A percentile compares a stretch with the other conserved stretches of the same genome.
Conservation (phyloP, 2,113 vertebrate species). For the Gobiocypris rarus region DNA sequence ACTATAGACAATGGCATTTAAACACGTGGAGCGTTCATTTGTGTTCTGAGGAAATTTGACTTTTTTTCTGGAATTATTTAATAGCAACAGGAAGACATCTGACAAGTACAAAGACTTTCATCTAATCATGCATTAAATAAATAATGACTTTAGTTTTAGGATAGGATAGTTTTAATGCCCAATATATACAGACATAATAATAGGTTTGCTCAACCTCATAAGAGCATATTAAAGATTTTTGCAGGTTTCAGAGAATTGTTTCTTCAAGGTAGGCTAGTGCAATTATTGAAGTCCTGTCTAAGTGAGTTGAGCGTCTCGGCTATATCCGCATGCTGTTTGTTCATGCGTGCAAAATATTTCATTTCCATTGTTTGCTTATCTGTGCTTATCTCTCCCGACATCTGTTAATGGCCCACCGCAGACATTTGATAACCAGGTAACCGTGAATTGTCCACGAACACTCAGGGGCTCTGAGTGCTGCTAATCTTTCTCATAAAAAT, state of each 20-base stretch:
- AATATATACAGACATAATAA: too few relatives aligned
- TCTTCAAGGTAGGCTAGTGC: too few relatives aligned
- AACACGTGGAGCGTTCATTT: background rate
- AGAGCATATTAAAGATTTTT: background rate
- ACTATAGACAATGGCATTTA: conserved; percentile 8
- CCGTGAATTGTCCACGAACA: conserved; percentile 54
- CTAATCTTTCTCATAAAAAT: conserved; percentile 58
- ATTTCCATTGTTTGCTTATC: conserved; percentile 53
- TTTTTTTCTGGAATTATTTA: background rate
- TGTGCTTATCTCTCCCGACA: conserved; percentile 57
- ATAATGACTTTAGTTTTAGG: background rate
- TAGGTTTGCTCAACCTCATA: background rate
- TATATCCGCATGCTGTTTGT: conserved; percentile 28
- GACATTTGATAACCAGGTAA: conserved; percentile 57
- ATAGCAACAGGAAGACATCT: background rate
- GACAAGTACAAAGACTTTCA: background rate
- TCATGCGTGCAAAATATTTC: conserved; percentile 54
- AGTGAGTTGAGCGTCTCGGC: background rate
- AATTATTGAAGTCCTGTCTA: too few relatives aligned
- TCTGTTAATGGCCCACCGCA: conserved; percentile 54
- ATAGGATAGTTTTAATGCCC: background rate
- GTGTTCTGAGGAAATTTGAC: conserved; percentile 14
- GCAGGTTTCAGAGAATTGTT: background rate
- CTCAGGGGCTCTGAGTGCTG: conserved; percentile 35
- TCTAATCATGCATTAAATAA: background rate